Conservation (phyloP, 2,797 vertebrate genomes). For the Delichon dasypus region DNA sequence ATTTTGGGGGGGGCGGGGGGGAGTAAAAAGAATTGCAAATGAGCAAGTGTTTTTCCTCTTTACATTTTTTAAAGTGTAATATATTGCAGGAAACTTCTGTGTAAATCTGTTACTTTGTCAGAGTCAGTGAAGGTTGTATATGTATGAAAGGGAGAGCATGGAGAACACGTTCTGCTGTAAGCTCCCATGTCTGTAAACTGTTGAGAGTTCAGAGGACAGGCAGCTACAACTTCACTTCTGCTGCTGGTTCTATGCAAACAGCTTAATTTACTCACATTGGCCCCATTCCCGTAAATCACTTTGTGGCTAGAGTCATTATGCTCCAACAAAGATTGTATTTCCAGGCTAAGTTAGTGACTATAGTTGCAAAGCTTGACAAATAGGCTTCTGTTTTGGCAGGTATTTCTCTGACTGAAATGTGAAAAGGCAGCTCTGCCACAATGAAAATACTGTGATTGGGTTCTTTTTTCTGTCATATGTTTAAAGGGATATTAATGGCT, state of each 20-base stretch:
- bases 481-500: not conserved
- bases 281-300: not conserved
- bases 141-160: not conserved
- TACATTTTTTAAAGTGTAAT: rapidly evolving
- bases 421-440: not conserved
- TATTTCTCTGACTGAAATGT: not conserved
- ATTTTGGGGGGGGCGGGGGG: too few relatives aligned
- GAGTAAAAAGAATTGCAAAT: not conserved
- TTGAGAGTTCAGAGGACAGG: not conserved
- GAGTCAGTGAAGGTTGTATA: not conserved
- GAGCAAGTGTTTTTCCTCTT: rapidly evolving
- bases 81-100: not conserved
- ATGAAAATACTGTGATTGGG: rapidly evolving
- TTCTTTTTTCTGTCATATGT: not conserved
- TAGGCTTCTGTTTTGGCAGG: not conserved
- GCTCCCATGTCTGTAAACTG: not conserved
- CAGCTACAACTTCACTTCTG: not conserved
- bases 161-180: rapidly evolving
- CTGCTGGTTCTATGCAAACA: not conserved
- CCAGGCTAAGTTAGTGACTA: not conserved
- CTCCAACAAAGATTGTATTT: not conserved
- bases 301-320: not conserved
- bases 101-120: not conserved
- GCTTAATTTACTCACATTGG: constrained; percentile 5
- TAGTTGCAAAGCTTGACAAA: not conserved